Evolutionary conservation across 2,888 invertebrate species (phyloP), one percentile per base, ranked within the genome.

Genomic region (Dascillus cervinus): DNA sequence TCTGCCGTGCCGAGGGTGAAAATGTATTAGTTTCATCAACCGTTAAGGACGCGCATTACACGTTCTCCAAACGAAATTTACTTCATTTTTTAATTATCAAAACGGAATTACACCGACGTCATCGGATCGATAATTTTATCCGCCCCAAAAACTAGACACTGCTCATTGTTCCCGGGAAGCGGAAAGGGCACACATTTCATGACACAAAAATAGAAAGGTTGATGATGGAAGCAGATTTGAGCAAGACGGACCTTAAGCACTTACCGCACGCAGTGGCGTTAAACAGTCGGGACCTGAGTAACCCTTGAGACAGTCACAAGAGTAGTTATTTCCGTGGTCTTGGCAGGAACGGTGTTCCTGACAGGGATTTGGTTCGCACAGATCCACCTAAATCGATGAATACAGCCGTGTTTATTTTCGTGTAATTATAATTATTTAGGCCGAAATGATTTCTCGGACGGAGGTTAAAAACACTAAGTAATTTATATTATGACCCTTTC

Each of bases 241-340:
- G 8, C 8, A 17, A 17, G 26, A 26, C 13, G 21, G 13, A 23
- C 23, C 21, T 27, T n/a, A 34, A 25, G 22, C 22, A 65, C 70
- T 70, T 67, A 82, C 81, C 58, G 78, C 75, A 66, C 72, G 69
- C 37, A 73, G 70, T 12, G 77, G 75, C 52, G 75, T 71, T 50
- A 75, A 73, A 60, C 82, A 82, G 62, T 80, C 77, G 30, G 76
- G 73, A 30, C 79, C 82, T 38, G 77, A 73, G 56, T 71, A 77
- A 32, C 82, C 82, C 45, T 71, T 72, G 9, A 79, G 80, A 58
- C 83, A 83, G 56, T 82, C 80, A 63, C 83, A 83, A 35, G 74
- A 73, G 60, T 79, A 81, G 60, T 73, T 81, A 65, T 82, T 79
- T 44, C 82, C 83, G 55, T 73, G 76, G 65, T 83, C 82, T 52